These are phyloP conservation scores for Pomacea canaliculata DNA, from an alignment of 2,888 invertebrate species.

Conservation along the genomic window DNA sequence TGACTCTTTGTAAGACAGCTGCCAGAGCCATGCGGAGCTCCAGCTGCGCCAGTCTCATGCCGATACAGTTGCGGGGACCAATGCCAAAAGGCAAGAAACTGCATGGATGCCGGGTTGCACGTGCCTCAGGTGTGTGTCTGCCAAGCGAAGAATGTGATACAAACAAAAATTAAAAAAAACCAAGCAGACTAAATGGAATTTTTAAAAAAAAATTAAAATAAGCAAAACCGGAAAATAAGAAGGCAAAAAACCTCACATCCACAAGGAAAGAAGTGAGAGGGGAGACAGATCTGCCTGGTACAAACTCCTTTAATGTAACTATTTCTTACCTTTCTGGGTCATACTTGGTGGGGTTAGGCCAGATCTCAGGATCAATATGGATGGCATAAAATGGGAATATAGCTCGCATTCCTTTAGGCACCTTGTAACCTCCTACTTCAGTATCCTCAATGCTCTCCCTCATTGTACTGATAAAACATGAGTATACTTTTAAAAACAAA, in stretches of 20 bases:
- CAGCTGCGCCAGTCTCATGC: conserved; percentile 6
- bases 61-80: conserved; percentile 8
- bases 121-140: conserved; percentile 19
- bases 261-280: no score
- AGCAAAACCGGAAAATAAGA: no score
- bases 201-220: no score
- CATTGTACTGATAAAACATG: conserved; percentile 20
- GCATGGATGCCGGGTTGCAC: conserved; percentile 7
- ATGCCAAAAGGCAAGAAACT: conserved; percentile 8
- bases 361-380: not conserved
- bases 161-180: no score
- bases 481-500: no score
- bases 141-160: not conserved
- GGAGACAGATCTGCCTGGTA: no score
- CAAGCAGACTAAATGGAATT: no score
- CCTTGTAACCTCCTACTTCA: conserved; percentile 30
- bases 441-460: conserved; percentile 31
- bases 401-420: conserved; percentile 33
- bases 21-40: conserved; percentile 6
- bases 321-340: not conserved
- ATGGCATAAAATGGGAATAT: conserved; percentile 28
- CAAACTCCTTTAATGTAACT: no score
- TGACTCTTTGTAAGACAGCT: not conserved
- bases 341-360: not conserved
- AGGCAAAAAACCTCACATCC: no score